Base-by-base conservation (phyloP, 2,113 vertebrate genomes). In the Narcine bancroftii region DNA sequence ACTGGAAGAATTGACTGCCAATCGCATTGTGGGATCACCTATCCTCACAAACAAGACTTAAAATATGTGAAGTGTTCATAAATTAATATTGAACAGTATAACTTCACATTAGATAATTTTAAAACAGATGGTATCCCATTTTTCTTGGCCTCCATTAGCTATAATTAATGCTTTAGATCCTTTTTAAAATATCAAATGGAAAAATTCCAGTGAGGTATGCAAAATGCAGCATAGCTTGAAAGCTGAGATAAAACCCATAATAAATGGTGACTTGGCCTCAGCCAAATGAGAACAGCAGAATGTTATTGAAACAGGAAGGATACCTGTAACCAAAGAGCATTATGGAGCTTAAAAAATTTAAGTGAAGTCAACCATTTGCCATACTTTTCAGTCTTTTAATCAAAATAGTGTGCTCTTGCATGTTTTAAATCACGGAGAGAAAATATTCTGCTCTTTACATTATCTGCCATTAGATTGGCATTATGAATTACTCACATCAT, bases 261-360 rank as follows among this genome's bases (percentile, higher is more conserved):
- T 45, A 91, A 91, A 91, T 42, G 6, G 42, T 2, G 21, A 69
- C 11, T 91, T 91, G 36, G 33, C 39, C 42, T 29, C 63, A 69
- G 10, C 87, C 39, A 45, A 91, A 85, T 91, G 60, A 91, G 66
- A 65, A 69, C 63, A 60, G 65, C 60, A 69, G 42, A 17, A 15
- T 45, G 42, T 69, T 91, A 69, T 29, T 69, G 63, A 42, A 69
- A 91, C 87, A 69, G 36, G 39, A 91, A 91, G 87, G 39, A 24
- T 69, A 66, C 87, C 63, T 91, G 65, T 45, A 65, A 91, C 29
- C 60, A 66, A 66, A 89, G 60, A 89, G 87, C 36, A 66, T 89
- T 66, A 89, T 66, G 7, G 56, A 87, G 33, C 24, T 87, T 56
- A 87, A n/a, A 87, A 17, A 63, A 60, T 53, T n/a, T 17, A 6